Evolutionary conservation across 2,888 invertebrate genomes (phyloP).

Genomic region (Creontiades dilutus): DNA sequence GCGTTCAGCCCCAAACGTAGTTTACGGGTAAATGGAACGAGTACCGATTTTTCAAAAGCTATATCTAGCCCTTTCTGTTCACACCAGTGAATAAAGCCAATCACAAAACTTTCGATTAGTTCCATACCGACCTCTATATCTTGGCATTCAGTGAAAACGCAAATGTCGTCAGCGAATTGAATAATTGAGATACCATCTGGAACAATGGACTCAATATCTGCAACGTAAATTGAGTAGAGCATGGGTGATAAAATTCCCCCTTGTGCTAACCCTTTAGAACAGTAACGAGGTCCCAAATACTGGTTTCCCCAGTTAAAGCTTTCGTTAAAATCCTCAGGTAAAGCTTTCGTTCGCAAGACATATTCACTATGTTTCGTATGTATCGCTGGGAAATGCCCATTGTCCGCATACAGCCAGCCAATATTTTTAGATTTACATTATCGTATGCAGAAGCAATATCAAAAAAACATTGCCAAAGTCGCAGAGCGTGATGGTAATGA

Average conservation of each 20-base stretch:
- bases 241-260: constrained; percentile 20
- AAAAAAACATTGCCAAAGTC: neutral
- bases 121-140: neutral
- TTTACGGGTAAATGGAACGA: neutral
- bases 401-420: neutral
- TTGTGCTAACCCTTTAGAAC: neutral
- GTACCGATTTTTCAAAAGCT: neutral
- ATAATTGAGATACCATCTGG: neutral
- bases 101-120: neutral
- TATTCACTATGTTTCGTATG: neutral
- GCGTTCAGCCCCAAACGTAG: neutral
- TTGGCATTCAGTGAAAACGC: neutral
- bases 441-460: constrained; percentile 1
- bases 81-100: neutral
- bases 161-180: neutral
- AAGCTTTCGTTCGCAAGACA: neutral
- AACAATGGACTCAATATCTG: constrained; percentile 4
- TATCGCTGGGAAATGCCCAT: neutral
- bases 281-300: neutral
- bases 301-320: neutral
- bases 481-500: neutral
- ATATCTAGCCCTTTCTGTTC: neutral
- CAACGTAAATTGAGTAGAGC: constrained; percentile 9
- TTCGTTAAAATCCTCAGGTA: neutral
- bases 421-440: neutral